Conservation (phyloP, 2,888 invertebrate species). For the Oscheius sp. region DNA sequence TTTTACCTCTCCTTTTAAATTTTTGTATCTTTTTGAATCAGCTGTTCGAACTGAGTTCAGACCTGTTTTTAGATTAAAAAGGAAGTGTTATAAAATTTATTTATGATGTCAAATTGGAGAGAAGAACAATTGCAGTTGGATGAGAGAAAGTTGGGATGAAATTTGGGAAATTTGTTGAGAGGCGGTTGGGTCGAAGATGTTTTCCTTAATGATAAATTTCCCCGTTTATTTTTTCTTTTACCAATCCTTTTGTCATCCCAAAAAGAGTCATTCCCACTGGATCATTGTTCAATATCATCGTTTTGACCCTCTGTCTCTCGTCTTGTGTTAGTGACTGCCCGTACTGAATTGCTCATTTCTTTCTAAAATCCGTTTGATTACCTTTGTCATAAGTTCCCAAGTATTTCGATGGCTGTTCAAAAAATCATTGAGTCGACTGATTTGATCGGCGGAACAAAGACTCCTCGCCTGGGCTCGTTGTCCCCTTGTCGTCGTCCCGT, state of each 20-base stretch:
- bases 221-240: background rate
- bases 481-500: background rate
- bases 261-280: conserved; percentile 11
- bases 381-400: conserved; percentile 14
- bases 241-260: conserved; percentile 21
- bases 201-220: background rate
- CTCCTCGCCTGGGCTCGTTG: background rate
- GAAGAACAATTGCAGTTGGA: conserved; percentile 13
- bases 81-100: no score
- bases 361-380: background rate
- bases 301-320: conserved; percentile 19
- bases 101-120: background rate
- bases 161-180: conserved; percentile 25
- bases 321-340: conserved; percentile 10
- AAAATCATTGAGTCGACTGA: conserved; percentile 1
- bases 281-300: conserved; percentile 14
- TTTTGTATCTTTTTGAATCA: no score
- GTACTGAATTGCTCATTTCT: background rate
- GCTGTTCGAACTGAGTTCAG: no score
- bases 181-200: conserved; percentile 16
- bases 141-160: conserved; percentile 17
- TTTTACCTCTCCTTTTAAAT: no score
- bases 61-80: no score
- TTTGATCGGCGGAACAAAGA: conserved; percentile 14
- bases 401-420: background rate